Percentiles rank a stretch among this genome's conserved stretches.
phyloP scores from a whole-genome alignment of 2,113 vertebrate genomes.

The Odontophorus gujanensis region DNA sequence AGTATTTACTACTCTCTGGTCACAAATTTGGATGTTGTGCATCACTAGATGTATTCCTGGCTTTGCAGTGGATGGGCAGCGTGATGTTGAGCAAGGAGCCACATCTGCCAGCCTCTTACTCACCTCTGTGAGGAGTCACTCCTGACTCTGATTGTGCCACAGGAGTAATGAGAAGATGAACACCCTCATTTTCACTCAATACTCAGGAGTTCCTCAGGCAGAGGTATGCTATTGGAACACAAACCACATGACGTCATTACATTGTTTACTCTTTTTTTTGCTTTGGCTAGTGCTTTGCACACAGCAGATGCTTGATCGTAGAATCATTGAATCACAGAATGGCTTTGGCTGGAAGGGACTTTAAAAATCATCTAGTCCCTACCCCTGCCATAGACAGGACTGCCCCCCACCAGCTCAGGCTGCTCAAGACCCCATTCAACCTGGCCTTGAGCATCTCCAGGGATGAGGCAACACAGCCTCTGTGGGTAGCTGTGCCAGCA shows the following conservation, averaged over 20 bases:
- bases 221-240: rapidly evolving
- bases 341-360: too few species aligned
- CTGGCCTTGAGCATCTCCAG: too few species aligned
- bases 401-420: too few species aligned
- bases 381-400: too few species aligned
- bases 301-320: not conserved
- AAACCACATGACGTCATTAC: not conserved
- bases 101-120: not conserved
- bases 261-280: not conserved
- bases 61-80: not conserved
- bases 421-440: too few species aligned
- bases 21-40: not conserved
- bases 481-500: too few species aligned
- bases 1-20: not conserved
- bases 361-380: too few species aligned
- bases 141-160: not conserved
- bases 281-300: not conserved
- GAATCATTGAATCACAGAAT: too few species aligned
- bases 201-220: not conserved
- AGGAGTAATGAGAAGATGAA: not conserved
- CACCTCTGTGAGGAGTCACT: not conserved
- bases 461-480: too few species aligned
- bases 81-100: not conserved
- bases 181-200: rapidly evolving
- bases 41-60: not conserved